A percentile compares a stretch with the other conserved stretches of the same genome.
These are phyloP conservation scores for Rhinatrema bivittatum DNA, from an alignment of 2,797 vertebrate genomes.

Conservation along the genomic window DNA sequence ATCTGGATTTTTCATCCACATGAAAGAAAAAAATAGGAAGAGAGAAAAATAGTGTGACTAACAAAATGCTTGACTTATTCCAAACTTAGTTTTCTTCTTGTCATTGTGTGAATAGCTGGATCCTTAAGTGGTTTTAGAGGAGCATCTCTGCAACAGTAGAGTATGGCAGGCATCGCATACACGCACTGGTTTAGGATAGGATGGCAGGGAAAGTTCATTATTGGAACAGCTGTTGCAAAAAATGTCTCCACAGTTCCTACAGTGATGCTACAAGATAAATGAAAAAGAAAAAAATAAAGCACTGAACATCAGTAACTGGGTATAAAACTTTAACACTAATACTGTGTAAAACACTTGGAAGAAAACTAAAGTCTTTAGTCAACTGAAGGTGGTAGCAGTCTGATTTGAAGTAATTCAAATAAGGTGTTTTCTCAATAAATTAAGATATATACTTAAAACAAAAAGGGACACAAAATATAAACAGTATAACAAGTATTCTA, in stretches of 20 bases:
- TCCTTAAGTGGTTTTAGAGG: conserved; percentile 63
- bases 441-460: too few relatives aligned
- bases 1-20: too few relatives aligned
- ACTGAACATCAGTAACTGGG: neutral
- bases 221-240: conserved; percentile 90
- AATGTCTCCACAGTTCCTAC: conserved; percentile 95
- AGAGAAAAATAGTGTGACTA: neutral
- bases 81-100: neutral
- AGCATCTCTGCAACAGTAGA: conserved; percentile 81
- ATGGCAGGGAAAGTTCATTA: conserved; percentile 88
- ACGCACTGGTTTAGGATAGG: conserved; percentile 86
- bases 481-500: too few relatives aligned
- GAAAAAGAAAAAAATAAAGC: neutral
- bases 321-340: too few relatives aligned
- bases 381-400: too few relatives aligned
- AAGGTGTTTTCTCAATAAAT: too few relatives aligned
- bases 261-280: conserved; percentile 76
- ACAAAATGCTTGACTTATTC: neutral
- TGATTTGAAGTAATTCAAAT: too few relatives aligned
- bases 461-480: too few relatives aligned
- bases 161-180: conserved; percentile 90
- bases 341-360: too few relatives aligned
- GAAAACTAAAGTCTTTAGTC: too few relatives aligned
- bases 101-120: neutral
- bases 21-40: too few relatives aligned